Evolutionary conservation across 2,113 vertebrate species (phyloP).

Genomic region (Athene cunicularia): DNA sequence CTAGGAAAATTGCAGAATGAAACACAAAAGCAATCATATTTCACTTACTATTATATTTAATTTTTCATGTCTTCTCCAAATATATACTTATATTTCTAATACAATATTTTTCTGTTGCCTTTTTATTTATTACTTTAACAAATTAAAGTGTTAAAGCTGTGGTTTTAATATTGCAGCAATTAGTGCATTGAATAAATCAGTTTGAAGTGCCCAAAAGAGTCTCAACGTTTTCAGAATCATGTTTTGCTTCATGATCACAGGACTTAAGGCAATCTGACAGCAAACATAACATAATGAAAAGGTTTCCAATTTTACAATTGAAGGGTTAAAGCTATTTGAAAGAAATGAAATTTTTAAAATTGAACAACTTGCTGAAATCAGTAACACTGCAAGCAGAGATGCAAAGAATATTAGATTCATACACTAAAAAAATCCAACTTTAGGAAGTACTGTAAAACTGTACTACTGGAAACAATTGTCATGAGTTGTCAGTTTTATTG

Average conservation of each 20-base stretch:
- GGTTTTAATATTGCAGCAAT: not conserved
- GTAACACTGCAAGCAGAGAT: not conserved
- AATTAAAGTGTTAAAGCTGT: not conserved
- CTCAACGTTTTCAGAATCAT: not conserved
- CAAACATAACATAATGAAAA: not conserved
- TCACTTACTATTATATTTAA: not conserved
- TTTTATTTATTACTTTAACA: not conserved
- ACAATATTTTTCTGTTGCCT: not conserved
- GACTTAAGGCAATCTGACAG: not conserved
- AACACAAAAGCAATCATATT: not conserved
- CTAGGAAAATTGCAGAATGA: not conserved
- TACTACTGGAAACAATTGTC: not conserved
- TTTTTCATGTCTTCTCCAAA: not conserved
- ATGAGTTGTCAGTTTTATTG: not conserved
- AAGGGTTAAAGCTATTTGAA: conserved; percentile 8
- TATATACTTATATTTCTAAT: not conserved
- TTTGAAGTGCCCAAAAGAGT: not conserved
- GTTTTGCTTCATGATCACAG: not conserved
- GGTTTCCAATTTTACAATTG: not conserved
- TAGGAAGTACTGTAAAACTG: not conserved
- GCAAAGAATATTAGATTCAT: not conserved
- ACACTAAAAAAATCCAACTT: not conserved
- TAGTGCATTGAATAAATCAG: not conserved
- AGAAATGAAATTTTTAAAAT: conserved; percentile 3
- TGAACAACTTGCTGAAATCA: not conserved